phyloP scores from a whole-genome alignment of 2,888 invertebrate species.

The Galeruca laticollis region DNA sequence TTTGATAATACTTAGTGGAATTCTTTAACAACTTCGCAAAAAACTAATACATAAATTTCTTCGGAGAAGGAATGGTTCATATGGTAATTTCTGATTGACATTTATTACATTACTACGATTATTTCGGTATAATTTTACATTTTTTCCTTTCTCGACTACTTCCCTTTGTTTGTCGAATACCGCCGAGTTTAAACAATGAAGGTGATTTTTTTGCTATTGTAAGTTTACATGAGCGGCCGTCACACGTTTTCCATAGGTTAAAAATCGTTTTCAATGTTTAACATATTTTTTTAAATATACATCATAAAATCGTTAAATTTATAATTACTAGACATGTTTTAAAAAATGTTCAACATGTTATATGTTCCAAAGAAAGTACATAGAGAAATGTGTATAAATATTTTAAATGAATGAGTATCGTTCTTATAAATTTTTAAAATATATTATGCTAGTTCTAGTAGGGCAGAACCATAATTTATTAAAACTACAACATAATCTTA shows the following conservation, averaged over 20 bases:
- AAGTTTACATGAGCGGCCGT: conserved; percentile 1
- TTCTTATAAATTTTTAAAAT: no score
- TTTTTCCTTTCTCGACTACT: conserved; percentile 28
- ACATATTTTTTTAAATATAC: neutral
- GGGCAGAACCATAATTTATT: no score
- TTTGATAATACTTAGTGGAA: neutral
- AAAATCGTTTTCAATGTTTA: neutral
- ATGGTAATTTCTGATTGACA: conserved; percentile 44
- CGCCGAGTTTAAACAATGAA: conserved; percentile 22
- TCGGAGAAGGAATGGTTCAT: conserved; percentile 20
- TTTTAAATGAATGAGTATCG: no score
- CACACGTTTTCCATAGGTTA: neutral
- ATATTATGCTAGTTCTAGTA: no score
- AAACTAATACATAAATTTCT: conserved; percentile 22
- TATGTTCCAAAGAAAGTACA: no score
- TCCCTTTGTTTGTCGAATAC: conserved; percentile 33
- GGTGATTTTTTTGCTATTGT: conserved; percentile 20
- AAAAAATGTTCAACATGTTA: no score
- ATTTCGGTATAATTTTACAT: conserved; percentile 41
- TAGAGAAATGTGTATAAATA: no score
- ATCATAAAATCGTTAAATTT: neutral
- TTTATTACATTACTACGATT: conserved; percentile 44
- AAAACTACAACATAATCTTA: no score
- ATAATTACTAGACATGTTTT: no score
- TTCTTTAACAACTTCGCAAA: conserved; percentile 6